phyloP scores from a whole-genome alignment of 2,797 vertebrate species.

The Hylomyscus alleni region DNA sequence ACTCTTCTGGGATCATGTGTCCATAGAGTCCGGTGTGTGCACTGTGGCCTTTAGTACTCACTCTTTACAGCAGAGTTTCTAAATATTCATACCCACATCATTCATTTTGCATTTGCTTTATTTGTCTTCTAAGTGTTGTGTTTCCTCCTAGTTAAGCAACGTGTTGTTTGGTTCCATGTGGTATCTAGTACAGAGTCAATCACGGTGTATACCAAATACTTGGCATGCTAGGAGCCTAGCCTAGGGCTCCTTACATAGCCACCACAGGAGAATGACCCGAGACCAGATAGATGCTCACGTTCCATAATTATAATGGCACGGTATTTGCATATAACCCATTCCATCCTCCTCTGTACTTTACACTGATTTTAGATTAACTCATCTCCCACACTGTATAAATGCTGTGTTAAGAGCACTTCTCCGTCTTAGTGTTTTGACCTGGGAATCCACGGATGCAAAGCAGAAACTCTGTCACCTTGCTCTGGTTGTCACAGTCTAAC shows the following conservation, averaged over 20 bases:
- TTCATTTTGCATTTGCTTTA: slow-evolving; percentile 8
- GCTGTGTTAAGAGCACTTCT: neutral
- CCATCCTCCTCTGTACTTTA: neutral
- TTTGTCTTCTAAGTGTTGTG: slow-evolving; percentile 17
- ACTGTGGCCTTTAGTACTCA: neutral
- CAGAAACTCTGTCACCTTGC: neutral
- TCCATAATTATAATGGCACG: neutral
- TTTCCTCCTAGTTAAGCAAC: slow-evolving; percentile 13
- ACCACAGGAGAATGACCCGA: neutral
- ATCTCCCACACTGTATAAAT: neutral
- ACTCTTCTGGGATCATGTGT: neutral
- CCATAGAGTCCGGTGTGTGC: too few species aligned
- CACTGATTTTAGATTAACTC: neutral
- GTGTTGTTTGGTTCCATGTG: neutral
- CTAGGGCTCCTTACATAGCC: neutral
- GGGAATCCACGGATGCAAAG: neutral
- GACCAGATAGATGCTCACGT: neutral
- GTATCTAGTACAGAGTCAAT: neutral
- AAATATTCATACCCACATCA: neutral
- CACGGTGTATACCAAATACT: neutral
- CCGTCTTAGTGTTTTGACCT: neutral
- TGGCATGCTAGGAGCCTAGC: neutral
- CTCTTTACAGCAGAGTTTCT: neutral
- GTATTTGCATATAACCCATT: neutral
- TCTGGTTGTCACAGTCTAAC: neutral